A percentile compares a stretch with the other conserved stretches of the same genome.
These are phyloP conservation scores for Colinus virginianus DNA, from an alignment of 2,113 vertebrate genomes.

Conservation along the genomic window DNA sequence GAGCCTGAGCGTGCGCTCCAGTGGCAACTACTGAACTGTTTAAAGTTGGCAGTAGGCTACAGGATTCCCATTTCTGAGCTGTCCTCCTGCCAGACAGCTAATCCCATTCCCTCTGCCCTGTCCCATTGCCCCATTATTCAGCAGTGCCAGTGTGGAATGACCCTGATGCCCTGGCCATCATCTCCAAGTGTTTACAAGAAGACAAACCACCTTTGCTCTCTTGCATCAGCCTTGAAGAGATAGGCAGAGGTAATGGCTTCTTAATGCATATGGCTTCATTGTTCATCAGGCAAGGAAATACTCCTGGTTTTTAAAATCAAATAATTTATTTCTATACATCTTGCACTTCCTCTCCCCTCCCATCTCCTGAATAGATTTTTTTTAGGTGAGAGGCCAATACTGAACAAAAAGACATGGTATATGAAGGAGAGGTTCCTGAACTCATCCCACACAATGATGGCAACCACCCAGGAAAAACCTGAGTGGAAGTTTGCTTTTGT, in stretches of 20 bases:
- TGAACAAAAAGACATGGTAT: neutral
- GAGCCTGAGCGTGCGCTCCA: neutral
- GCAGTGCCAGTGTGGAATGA: neutral
- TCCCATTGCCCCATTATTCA: neutral
- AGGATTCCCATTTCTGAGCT: neutral
- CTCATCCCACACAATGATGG: neutral
- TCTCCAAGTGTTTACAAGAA: neutral
- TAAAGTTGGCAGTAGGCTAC: neutral
- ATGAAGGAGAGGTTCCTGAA: neutral
- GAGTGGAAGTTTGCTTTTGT: neutral
- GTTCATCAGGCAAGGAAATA: neutral
- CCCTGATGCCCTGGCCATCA: neutral
- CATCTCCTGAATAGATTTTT: neutral
- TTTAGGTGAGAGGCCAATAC: too few relatives aligned
- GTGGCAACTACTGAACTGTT: neutral
- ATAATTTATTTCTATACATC: slow-evolving; percentile 21
- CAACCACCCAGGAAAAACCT: neutral
- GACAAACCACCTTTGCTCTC: neutral
- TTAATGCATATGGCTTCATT: neutral
- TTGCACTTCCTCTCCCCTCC: slow-evolving; percentile 32
- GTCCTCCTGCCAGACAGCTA: neutral
- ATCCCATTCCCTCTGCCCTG: neutral
- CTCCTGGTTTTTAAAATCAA: neutral
- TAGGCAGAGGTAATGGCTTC: neutral
- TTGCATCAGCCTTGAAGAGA: neutral